Conservation (phyloP, 2,888 invertebrate species). For the Pandemis cinnamomeana region DNA sequence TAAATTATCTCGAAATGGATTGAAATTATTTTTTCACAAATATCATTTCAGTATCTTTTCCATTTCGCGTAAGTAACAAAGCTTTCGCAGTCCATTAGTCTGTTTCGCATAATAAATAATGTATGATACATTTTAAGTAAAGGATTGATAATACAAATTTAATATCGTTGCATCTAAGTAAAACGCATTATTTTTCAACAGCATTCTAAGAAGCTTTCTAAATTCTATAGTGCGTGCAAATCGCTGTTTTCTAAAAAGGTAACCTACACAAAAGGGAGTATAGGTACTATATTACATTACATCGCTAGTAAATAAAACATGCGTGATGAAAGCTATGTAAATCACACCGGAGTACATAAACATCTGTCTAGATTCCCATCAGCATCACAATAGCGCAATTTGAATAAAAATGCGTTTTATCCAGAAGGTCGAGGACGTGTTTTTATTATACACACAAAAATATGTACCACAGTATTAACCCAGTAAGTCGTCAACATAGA, state of each 20-base stretch:
- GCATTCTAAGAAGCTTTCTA: background rate
- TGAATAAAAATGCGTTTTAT: constrained; percentile 32
- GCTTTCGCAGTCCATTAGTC: constrained; percentile 10
- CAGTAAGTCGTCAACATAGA: background rate
- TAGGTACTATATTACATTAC: too few species aligned
- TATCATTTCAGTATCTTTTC: constrained; percentile 3
- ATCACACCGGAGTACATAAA: constrained; percentile 29
- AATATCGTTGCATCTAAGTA: too few species aligned
- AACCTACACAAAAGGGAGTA: background rate
- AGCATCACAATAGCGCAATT: constrained; percentile 30
- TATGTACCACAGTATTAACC: background rate
- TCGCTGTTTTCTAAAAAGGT: background rate
- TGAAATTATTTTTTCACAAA: background rate
- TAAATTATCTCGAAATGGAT: constrained; percentile 5
- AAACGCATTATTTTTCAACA: background rate
- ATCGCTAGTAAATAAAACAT: constrained; percentile 21
- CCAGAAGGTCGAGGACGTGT: constrained; percentile 2
- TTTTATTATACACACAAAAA: background rate
- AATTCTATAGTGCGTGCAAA: too few species aligned
- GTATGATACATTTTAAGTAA: constrained; percentile 1
- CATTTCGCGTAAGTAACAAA: constrained; percentile 18
- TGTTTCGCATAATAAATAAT: constrained; percentile 10
- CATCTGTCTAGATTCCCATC: constrained; percentile 38
- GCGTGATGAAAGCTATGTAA: constrained; percentile 31
- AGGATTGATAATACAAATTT: background rate